Evolutionary conservation across 1,140 invertebrate genomes (phyloP), one percentile per base, ranked within the genome.

Genomic region (Xylocopa sonorina): DNA sequence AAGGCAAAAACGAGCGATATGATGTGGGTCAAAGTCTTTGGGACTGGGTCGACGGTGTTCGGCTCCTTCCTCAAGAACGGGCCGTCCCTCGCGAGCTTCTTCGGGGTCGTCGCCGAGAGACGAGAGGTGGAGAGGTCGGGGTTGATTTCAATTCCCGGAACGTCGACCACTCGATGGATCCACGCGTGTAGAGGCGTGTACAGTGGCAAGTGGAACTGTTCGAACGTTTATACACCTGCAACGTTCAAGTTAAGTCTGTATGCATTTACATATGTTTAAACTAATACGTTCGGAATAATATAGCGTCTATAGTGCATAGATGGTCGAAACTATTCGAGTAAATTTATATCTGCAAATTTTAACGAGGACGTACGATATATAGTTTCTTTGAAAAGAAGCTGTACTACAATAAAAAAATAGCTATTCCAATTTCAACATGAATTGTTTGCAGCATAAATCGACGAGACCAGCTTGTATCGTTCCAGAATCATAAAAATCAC

Each of bases 11-110:
- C 89, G 87, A 90, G 88, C 86, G 89, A 89, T 90, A 90, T 90
- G 89, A 90, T 90, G 89, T 90, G 89, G 89, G 89, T 90, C 89
- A 90, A 90, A 90, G 89, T 90, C 89, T 88, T 85, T 85, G 81
- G 81, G 89, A 90, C 88, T 90, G 84, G 89, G 89, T 88, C 89
- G 88, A 80, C 64, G 81, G 64, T 74, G 83, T 80, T 86, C 83
- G 78, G 74, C 80, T 90, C 84, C 83, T 84, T 89, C 71, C 77
- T 71, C 81, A 53, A 82, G 78, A 80, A 29, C 46, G 67, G 63
- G 63, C 58, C 66, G 77, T 87, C 85, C 85, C 85, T 80, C 55
- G 83, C 55, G 85, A 87, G 80, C 74, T 83, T 85, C 85, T 76
- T 83, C 80, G 62, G 68, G 83, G 63, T 82, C 80, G 76, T 79